Base-by-base conservation (phyloP, 2,797 vertebrate species). In the Distichodus sexfasciatus region DNA sequence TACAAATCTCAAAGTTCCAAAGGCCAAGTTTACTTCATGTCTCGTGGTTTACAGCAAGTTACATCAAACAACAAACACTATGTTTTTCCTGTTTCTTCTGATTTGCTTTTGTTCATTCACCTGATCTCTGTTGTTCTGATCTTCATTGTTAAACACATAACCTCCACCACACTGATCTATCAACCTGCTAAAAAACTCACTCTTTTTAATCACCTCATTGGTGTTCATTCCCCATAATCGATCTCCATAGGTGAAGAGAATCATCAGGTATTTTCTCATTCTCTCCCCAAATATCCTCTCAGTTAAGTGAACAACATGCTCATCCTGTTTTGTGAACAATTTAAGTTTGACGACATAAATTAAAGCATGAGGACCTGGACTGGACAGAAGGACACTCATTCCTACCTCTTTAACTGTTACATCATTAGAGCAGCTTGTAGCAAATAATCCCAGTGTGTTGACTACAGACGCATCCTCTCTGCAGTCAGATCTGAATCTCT, bases 331-430 rank as follows among this genome's bases (percentile, higher is more conserved):
- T 31, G 58, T 68, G 28, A 63, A 51, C 0, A 50, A 54, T 0
- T 1, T 38, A 0, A 64, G 1, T 3, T 14, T 11, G 0, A 36
- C 23, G 14, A 66, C 31, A 31, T 51, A 28, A 47, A 75, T 40
- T 40, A 71, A 71, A 35, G 62, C 41, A 1, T 75, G 73, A 3
- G 69, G 51, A 63, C 69, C 69, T 58, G 69, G 69, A 68, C 69
- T 71, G 51, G 58, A 71, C 26, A 72, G 0, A 28, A 11, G 43
- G 23, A 76, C 23, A 44, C 64, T 62, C 15, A 2, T 72, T 0
- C 2, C 44, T 10, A 72, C 53, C 69, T 76, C 69, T 5, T 0
- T 1, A 31, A 12, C 9, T n/a, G 36, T 26, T 15, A 40, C n/a
- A 0, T 66, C n/a, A 47, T 1, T 1, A 12, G 9, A 9, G 1